A percentile compares a stretch with the other conserved stretches of the same genome.
Evolutionary conservation across 2,797 vertebrate genomes (phyloP).

Genomic region (Paramormyrops hopkinsi): DNA sequence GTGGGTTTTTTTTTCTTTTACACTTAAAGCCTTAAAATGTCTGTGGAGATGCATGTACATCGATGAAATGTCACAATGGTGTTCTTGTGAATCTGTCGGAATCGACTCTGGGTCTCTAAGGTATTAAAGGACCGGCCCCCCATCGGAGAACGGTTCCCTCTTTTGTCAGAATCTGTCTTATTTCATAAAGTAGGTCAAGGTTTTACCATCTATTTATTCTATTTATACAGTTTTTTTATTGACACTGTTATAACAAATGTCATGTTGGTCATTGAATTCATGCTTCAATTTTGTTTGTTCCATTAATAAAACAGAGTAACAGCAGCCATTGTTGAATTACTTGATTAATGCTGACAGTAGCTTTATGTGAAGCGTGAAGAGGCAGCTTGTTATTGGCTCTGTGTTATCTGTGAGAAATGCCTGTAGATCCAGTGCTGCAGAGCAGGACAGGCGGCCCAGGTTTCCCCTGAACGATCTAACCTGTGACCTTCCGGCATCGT

Average conservation of each 20-base stretch:
- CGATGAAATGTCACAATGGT: neutral
- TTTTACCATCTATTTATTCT: conserved; percentile 24
- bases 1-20: neutral
- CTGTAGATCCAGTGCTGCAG: conserved; percentile 33
- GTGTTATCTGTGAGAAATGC: conserved; percentile 16
- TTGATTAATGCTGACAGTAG: neutral
- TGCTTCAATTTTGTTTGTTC: conserved; percentile 30
- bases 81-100: neutral
- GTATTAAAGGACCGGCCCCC: neutral
- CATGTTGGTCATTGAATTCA: conserved; percentile 43
- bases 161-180: conserved; percentile 25
- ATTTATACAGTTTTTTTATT: conserved; percentile 29
- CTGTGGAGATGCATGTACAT: neutral
- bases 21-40: conserved; percentile 9
- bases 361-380: neutral
- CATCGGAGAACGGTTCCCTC: neutral
- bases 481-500: conserved; percentile 28
- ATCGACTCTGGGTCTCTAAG: neutral
- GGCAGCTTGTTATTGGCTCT: neutral
- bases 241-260: conserved; percentile 32
- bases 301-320: conserved; percentile 23
- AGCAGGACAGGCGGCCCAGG: neutral
- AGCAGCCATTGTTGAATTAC: neutral
- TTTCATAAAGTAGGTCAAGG: conserved; percentile 25
- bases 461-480: conserved; percentile 21